phyloP scores from a whole-genome alignment of 2,113 vertebrate genomes.

The Chrysochloris asiatica region DNA sequence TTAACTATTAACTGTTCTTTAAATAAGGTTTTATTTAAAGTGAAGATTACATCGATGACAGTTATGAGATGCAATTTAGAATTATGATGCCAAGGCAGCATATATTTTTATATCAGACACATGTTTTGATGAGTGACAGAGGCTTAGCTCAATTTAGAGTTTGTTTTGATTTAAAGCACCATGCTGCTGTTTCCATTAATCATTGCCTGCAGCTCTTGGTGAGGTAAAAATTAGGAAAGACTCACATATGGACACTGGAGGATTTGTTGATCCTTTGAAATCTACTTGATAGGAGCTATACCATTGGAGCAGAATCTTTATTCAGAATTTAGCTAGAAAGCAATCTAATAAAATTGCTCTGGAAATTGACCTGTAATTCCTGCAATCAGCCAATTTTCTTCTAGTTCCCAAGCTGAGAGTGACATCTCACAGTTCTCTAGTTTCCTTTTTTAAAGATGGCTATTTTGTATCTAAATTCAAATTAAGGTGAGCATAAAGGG shows the following conservation, averaged over 20 bases:
- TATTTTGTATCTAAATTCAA: conserved; percentile 58
- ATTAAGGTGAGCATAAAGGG: conserved; percentile 45
- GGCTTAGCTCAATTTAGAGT: conserved; percentile 29
- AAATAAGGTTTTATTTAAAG: conserved; percentile 62
- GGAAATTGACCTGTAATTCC: conserved; percentile 36
- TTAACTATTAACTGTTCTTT: conserved; percentile 51
- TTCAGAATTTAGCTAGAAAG: conserved; percentile 47
- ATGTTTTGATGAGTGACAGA: neutral
- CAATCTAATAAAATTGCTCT: conserved; percentile 42
- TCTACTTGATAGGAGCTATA: neutral
- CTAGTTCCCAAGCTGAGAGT: conserved; percentile 4
- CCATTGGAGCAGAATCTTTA: conserved; percentile 43
- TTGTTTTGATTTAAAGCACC: conserved; percentile 43
- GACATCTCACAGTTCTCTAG: neutral
- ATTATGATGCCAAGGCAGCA: neutral
- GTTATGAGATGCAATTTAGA: conserved; percentile 20
- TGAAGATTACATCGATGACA: conserved; percentile 43
- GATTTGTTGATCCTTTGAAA: conserved; percentile 24
- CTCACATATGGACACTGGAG: neutral
- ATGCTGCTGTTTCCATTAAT: neutral
- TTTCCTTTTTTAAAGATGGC: conserved; percentile 8
- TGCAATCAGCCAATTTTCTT: conserved; percentile 39
- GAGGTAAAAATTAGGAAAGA: conserved; percentile 16
- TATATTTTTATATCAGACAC: neutral
- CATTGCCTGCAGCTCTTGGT: conserved; percentile 9